Percentiles rank a stretch among this genome's conserved stretches.
Evolutionary conservation across 2,797 vertebrate genomes (phyloP).

Genomic region (Okamejei kenojei): DNA sequence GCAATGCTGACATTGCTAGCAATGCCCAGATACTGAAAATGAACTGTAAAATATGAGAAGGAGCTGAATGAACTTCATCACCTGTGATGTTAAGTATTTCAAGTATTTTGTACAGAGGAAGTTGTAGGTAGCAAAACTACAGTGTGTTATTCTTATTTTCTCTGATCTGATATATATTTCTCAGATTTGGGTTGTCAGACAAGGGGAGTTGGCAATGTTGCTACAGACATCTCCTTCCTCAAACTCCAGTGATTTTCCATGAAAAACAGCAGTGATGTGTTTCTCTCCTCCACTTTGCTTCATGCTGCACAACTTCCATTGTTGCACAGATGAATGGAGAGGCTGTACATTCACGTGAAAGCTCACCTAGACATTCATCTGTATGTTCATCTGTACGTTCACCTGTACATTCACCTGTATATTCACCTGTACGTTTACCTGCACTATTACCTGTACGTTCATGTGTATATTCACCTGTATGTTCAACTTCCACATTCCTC

Average conservation of each 20-base stretch:
- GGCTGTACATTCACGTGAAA: background rate
- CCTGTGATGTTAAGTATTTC: background rate
- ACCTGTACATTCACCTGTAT: too few species aligned
- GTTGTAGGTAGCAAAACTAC: background rate
- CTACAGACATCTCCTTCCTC: background rate
- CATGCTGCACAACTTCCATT: background rate
- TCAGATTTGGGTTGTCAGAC: background rate
- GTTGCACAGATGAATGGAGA: background rate
- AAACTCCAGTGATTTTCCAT: background rate
- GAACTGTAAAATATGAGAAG: background rate
- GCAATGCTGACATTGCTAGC: too few species aligned
- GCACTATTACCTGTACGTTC: too few species aligned
- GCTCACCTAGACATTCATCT: too few species aligned
- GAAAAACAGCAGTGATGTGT: background rate
- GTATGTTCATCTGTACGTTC: too few species aligned
- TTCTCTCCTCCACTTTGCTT: background rate
- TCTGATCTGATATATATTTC: background rate
- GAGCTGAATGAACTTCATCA: background rate
- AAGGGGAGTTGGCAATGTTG: background rate
- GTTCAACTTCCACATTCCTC: background rate
- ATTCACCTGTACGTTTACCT: too few species aligned
- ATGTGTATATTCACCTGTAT: too few species aligned
- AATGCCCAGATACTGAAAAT: too few species aligned
- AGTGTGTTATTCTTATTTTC: background rate
- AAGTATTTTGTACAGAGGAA: background rate